Base-by-base conservation (phyloP, 2,888 invertebrate species). In the Macaria notata region DNA sequence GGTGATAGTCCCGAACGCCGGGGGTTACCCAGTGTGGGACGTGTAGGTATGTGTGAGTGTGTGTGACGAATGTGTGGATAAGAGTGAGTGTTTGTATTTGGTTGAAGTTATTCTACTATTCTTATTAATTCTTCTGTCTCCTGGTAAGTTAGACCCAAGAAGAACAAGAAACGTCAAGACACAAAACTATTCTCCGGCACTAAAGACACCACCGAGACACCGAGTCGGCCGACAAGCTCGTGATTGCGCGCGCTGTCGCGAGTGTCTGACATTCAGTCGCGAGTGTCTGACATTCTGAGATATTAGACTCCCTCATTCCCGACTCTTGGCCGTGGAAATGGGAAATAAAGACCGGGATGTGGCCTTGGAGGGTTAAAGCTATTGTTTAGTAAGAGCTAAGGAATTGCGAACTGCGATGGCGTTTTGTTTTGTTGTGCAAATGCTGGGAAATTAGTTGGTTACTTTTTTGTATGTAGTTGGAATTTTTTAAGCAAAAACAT, bases 91-190 rank as follows among this genome's bases (percentile, higher is more conserved):
- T n/a, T n/a, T n/a, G n/a, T n/a, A n/a, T n/a, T n/a, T n/a, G n/a
- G n/a, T n/a, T n/a, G n/a, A n/a, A n/a, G n/a, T n/a, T n/a, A n/a
- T n/a, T n/a, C n/a, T n/a, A n/a, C n/a, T n/a, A n/a, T n/a, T n/a
- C n/a, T n/a, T n/a, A n/a, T n/a, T n/a, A n/a, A n/a, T n/a, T n/a
- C n/a, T n/a, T n/a, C n/a, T n/a, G n/a, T n/a, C 9, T 38, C 38
- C 38, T 38, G 9, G 38, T 38, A 8, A 8, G 38, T 38, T 1
- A 38, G 38, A 38, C n/a, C n/a, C n/a, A n/a, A n/a, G n/a, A n/a
- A n/a, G n/a, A n/a, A n/a, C n/a, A 88, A 90, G 89, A 88, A 84
- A 83, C 73, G 86, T 88, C 88, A 86, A 68, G 54, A 75, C 78
- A 78, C 81, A 82, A 78, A 53, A 58, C 53, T 58, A 45, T 31